These are phyloP conservation scores for Gymnodraco acuticeps DNA, from an alignment of 2,797 vertebrate species.

Conservation along the genomic window DNA sequence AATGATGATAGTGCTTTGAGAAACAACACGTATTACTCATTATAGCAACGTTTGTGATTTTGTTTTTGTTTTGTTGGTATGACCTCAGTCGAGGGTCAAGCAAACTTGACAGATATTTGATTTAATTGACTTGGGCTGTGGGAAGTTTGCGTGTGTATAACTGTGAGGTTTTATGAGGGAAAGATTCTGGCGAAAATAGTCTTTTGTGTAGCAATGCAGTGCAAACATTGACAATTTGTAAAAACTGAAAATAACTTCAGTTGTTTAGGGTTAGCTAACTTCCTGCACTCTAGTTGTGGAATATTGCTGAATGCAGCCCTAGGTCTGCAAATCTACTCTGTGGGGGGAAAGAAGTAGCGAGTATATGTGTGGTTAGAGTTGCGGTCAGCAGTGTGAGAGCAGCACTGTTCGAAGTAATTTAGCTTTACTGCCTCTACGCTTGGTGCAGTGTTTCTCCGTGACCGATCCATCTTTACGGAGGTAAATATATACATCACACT, in stretches of 20 bases:
- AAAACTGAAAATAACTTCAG: no score
- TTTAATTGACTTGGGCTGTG: no score
- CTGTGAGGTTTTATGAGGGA: no score
- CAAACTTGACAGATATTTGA: no score
- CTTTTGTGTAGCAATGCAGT: no score
- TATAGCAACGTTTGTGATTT: no score
- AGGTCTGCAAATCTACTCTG: not conserved
- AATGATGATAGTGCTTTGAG: not conserved
- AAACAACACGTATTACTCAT: no score
- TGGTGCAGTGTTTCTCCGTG: constrained; percentile 15
- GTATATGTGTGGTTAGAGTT: constrained; percentile 2
- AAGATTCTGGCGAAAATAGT: no score
- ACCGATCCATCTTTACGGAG: constrained; percentile 48
- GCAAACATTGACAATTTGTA: no score
- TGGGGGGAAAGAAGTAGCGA: not conserved
- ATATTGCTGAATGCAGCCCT: not conserved
- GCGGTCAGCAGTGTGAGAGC: constrained; percentile 32
- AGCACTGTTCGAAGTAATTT: constrained; percentile 29
- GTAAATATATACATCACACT: constrained; percentile 48
- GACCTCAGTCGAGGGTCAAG: no score
- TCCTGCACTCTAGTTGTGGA: not conserved
- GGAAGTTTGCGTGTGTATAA: no score
- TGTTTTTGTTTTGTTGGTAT: not conserved
- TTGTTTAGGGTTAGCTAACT: not conserved
- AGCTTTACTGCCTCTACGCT: constrained; percentile 14